Percentiles rank a stretch among this genome's conserved stretches.
Evolutionary conservation across 2,797 vertebrate species (phyloP).

Genomic region (Notoglanidium macrostoma): DNA sequence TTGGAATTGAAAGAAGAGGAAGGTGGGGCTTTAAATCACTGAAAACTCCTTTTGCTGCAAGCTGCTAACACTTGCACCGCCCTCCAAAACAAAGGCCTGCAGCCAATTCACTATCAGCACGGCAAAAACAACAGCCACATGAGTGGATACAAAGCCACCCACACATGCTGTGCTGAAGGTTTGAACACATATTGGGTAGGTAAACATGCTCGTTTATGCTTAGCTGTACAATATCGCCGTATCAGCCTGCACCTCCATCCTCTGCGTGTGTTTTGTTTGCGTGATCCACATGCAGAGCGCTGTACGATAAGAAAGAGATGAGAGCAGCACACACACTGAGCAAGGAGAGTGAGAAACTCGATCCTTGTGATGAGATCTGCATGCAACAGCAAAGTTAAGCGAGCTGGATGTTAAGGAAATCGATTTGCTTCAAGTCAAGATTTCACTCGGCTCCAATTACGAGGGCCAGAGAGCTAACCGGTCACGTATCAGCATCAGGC

Average conservation of each 20-base stretch:
- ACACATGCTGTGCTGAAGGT: conserved; percentile 6
- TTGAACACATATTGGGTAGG: not conserved
- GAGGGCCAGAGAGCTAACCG: conserved; percentile 27
- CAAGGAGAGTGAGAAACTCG: not conserved
- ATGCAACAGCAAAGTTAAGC: conserved; percentile 35
- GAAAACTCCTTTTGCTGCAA: conserved; percentile 25
- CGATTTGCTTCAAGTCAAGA: conserved; percentile 28
- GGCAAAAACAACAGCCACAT: not conserved
- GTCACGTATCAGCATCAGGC: conserved; percentile 30
- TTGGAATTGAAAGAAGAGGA: not conserved
- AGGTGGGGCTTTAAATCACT: conserved; percentile 2
- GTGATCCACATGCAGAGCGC: not conserved
- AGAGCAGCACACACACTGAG: not conserved
- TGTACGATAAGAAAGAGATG: not conserved
- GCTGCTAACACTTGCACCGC: not conserved
- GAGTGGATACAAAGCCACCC: not conserved
- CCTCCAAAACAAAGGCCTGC: not conserved
- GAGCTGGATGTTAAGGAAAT: conserved; percentile 43
- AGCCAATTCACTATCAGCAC: conserved; percentile 24
- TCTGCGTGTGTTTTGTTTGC: not conserved
- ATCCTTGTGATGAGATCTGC: conserved; percentile 21
- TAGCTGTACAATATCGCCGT: not conserved
- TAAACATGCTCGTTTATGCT: conserved; percentile 6
- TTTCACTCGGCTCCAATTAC: conserved; percentile 40
- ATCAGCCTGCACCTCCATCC: not conserved